Conservation (phyloP, 2,113 vertebrate genomes). For the Passer domesticus region DNA sequence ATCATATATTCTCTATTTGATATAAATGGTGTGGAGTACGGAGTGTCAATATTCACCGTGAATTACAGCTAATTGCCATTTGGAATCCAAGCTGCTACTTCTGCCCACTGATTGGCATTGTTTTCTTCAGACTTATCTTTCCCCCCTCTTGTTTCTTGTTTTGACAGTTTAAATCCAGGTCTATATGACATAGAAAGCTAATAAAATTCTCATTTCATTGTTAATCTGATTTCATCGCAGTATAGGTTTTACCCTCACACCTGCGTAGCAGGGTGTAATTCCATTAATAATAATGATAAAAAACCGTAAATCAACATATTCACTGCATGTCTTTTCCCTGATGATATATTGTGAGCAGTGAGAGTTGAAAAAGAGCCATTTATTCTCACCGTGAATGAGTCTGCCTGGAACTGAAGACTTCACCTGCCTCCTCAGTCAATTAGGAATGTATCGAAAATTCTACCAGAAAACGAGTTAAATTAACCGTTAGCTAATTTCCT, state of each 20-base stretch:
- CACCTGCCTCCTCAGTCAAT: slow-evolving; percentile 99
- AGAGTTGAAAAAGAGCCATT: slow-evolving; percentile 91
- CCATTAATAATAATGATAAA: slow-evolving; percentile 86
- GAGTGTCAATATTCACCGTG: background rate
- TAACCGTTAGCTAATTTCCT: slow-evolving; percentile 97
- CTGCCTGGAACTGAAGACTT: slow-evolving; percentile 92
- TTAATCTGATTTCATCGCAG: slow-evolving; percentile 80
- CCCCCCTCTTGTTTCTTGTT: slow-evolving; percentile 64
- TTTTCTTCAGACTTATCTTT: slow-evolving; percentile 50
- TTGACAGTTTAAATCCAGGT: slow-evolving; percentile 79
- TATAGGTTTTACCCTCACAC: slow-evolving; percentile 84
- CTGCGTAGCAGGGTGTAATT: slow-evolving; percentile 92
- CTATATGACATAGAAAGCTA: slow-evolving; percentile 68
- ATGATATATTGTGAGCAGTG: slow-evolving; percentile 91
- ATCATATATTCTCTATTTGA: background rate
- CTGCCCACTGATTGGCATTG: slow-evolving; percentile 52
- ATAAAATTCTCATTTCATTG: slow-evolving; percentile 82
- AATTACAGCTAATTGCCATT: slow-evolving; percentile 41
- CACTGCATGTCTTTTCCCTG: slow-evolving; percentile 90
- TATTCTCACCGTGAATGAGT: slow-evolving; percentile 90
- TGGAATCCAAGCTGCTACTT: slow-evolving; percentile 21
- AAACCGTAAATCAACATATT: slow-evolving; percentile 90
- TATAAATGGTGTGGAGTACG: background rate
- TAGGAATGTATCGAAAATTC: slow-evolving; percentile 99
- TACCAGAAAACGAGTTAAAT: slow-evolving; percentile 98